phyloP scores from a whole-genome alignment of 2,888 invertebrate genomes.

The Plemyria rubiginata region DNA sequence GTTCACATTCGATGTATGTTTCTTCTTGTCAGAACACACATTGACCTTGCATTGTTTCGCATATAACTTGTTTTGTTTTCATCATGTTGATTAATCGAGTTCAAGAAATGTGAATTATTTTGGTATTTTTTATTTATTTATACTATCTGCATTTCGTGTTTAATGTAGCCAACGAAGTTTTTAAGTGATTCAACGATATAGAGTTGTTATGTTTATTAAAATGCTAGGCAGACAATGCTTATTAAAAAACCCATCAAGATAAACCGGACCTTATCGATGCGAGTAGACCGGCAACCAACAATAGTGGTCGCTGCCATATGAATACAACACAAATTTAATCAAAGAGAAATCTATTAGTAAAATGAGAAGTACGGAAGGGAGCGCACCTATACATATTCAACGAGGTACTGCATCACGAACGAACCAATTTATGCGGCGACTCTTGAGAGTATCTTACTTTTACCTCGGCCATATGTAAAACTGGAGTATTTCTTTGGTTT shows the following conservation, averaged over 20 bases:
- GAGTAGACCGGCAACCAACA: constrained; percentile 71
- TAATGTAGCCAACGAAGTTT: not conserved
- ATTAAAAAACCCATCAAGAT: constrained; percentile 36
- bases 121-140: constrained; percentile 17
- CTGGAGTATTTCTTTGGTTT: constrained; percentile 77
- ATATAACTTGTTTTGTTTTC: constrained; percentile 37
- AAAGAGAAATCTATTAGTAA: constrained; percentile 85
- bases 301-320: constrained; percentile 76
- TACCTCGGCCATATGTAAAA: constrained; percentile 81
- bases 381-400: constrained; percentile 85
- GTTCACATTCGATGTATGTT: constrained; percentile 19
- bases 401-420: constrained; percentile 84
- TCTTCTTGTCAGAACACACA: constrained; percentile 33
- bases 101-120: constrained; percentile 30
- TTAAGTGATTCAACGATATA: constrained; percentile 3
- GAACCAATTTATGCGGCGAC: constrained; percentile 81
- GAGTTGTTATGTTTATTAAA: constrained; percentile 5
- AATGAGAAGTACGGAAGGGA: constrained; percentile 85
- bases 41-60: constrained; percentile 46
- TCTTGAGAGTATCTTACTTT: constrained; percentile 81
- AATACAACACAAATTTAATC: constrained; percentile 85
- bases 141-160: not conserved
- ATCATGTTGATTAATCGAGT: constrained; percentile 35
- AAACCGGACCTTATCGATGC: constrained; percentile 66
- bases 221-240: constrained; percentile 26